Conservation (phyloP, 2,888 invertebrate genomes). For the Mythimna pallens region DNA sequence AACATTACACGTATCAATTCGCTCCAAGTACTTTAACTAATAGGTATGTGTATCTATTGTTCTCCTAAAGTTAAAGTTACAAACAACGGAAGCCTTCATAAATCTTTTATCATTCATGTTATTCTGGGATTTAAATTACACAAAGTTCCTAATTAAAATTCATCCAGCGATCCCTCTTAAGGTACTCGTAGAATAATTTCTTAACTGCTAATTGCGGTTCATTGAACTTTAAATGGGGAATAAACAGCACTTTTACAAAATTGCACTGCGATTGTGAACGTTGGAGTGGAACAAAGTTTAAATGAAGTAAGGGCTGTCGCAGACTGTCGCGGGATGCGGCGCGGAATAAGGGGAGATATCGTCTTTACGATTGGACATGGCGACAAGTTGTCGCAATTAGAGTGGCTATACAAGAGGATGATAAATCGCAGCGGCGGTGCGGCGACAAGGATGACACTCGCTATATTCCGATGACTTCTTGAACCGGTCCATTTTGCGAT, state of each 20-base stretch:
- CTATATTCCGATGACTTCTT: constrained; percentile 71
- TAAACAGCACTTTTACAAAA: constrained; percentile 60
- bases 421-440: constrained; percentile 68
- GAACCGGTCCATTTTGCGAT: constrained; percentile 69
- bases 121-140: constrained; percentile 34
- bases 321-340: constrained; percentile 26
- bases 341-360: constrained; percentile 56
- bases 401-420: constrained; percentile 70
- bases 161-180: constrained; percentile 40
- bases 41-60: constrained; percentile 11
- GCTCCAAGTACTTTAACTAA: constrained; percentile 2
- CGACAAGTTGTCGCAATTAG: constrained; percentile 77
- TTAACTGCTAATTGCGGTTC: constrained; percentile 59
- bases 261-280: constrained; percentile 42
- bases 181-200: constrained; percentile 46
- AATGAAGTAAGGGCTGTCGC: constrained; percentile 53
- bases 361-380: constrained; percentile 60
- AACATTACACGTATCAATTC: constrained; percentile 26
- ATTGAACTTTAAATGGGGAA: constrained; percentile 57
- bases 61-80: constrained; percentile 6
- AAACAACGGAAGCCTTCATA: constrained; percentile 11
- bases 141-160: constrained; percentile 56
- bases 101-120: constrained; percentile 15
- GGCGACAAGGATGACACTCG: constrained; percentile 67
- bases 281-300: constrained; percentile 40